phyloP scores from a whole-genome alignment of 2,113 vertebrate species.

The Elachura formosa region DNA sequence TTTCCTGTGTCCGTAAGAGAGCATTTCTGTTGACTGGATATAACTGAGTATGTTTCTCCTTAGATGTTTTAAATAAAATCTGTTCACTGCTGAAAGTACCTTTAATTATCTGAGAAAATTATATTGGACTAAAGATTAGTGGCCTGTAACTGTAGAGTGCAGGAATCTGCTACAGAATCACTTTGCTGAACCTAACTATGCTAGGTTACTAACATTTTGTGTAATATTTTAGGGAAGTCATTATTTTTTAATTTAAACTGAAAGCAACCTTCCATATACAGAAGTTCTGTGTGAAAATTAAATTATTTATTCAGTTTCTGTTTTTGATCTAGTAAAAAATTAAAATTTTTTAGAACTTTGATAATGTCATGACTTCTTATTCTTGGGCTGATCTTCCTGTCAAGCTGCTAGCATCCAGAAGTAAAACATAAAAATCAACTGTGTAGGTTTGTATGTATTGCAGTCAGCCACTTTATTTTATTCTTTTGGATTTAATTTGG shows the following conservation, averaged over 20 bases:
- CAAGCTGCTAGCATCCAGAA: not conserved
- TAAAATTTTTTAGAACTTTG: not conserved
- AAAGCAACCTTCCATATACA: not conserved
- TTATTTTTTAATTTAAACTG: not conserved
- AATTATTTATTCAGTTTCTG: not conserved
- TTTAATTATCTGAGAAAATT: not conserved
- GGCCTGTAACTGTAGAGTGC: not conserved
- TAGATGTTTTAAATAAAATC: not conserved
- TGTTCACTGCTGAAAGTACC: not conserved
- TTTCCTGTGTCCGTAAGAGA: not conserved
- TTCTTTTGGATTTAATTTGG: not conserved
- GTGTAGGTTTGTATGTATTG: not conserved
- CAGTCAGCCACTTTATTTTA: not conserved
- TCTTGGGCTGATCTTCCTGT: not conserved
- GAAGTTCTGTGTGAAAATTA: not conserved
- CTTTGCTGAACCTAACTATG: not conserved
- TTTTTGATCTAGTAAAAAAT: not conserved
- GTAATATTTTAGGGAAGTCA: not conserved
- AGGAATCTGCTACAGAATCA: not conserved
- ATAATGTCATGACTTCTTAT: not conserved
- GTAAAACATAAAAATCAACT: not conserved
- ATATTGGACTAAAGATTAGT: not conserved
- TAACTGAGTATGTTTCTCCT: not conserved
- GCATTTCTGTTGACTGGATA: not conserved
- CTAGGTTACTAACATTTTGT: not conserved